Evolutionary conservation across 2,888 invertebrate genomes (phyloP), one percentile per base, ranked within the genome.

Genomic region (Melikaiella ostensackeni): DNA sequence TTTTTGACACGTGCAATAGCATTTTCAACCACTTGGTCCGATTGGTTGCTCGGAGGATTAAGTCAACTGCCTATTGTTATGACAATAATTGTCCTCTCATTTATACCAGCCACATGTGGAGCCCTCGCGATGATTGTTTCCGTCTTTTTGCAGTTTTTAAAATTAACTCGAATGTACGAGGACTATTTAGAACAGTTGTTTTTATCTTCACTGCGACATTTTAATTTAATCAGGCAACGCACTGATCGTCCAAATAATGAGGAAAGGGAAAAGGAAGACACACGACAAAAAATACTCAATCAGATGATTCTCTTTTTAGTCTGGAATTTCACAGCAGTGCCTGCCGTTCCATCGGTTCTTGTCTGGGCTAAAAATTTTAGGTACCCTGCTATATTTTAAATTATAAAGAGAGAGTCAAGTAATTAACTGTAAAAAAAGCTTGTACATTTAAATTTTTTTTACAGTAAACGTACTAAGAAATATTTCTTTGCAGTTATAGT

Each of bases 301-400:
- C 96, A 97, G 88, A 93, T 96, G 86, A 94, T 95, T 79, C 89
- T 96, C 85, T 95, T 97, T 85, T 92, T 95, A 75, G 88, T 97
- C 83, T 95, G 96, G 93, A 88, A 94, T 75, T 89, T 94, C 21
- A 93, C 95, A 42, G 93, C 96, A 0, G 81, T 94, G n/a, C 91
- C 96, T 57, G 96, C 96, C 91, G 83, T 95, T 16, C 97, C 97
- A 0, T 94, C 95, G 61, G 93, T 95, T 21, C 89, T 97, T 61
- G 95, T 96, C 7, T 97, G 97, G 97, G 95, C 96, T 0, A 95
- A 95, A 87, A 96, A 95, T 92, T 96, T 95, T 85, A 94, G 94
- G 96, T 96, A 93, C 57, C 62, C 27, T 38, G 19, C 24, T 62
- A n/a, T 61, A 75, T 30, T 63, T 76, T 59, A 24, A 76, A 27